Percentiles rank a stretch among this genome's conserved stretches.
Conservation (phyloP, 2,113 vertebrate species). For the Theristicus caerulescens region DNA sequence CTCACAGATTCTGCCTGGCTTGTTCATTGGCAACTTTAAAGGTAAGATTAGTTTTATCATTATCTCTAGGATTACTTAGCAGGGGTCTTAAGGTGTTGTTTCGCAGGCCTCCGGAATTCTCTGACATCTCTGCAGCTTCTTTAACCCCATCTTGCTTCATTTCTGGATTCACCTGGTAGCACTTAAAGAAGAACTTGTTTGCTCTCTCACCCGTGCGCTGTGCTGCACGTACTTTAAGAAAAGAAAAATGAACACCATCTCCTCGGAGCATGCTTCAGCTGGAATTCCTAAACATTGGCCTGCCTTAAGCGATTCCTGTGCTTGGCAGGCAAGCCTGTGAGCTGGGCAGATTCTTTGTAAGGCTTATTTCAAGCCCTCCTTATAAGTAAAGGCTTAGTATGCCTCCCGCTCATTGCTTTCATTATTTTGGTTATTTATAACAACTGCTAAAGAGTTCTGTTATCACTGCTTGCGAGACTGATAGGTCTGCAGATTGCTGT, state of each 20-base stretch:
- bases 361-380: conserved; percentile 10
- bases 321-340: background rate
- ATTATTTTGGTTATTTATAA: conserved; percentile 53
- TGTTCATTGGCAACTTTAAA: conserved; percentile 96
- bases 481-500: background rate
- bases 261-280: background rate
- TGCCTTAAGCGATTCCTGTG: background rate
- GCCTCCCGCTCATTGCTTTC: background rate
- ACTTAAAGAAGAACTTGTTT: background rate
- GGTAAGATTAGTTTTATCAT: conserved; percentile 74
- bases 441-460: conserved; percentile 17
- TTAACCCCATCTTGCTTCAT: background rate
- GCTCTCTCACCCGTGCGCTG: background rate
- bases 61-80: background rate
- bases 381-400: conserved; percentile 23
- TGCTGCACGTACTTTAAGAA: background rate
- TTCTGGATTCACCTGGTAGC: background rate
- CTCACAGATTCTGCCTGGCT: conserved; percentile 88
- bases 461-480: background rate
- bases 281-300: background rate
- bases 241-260: background rate
- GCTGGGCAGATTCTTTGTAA: background rate
- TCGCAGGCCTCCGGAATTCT: background rate
- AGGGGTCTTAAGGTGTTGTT: background rate
- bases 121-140: background rate